These are phyloP conservation scores for Aphodius granarius DNA, from an alignment of 2,888 invertebrate species.

Conservation along the genomic window DNA sequence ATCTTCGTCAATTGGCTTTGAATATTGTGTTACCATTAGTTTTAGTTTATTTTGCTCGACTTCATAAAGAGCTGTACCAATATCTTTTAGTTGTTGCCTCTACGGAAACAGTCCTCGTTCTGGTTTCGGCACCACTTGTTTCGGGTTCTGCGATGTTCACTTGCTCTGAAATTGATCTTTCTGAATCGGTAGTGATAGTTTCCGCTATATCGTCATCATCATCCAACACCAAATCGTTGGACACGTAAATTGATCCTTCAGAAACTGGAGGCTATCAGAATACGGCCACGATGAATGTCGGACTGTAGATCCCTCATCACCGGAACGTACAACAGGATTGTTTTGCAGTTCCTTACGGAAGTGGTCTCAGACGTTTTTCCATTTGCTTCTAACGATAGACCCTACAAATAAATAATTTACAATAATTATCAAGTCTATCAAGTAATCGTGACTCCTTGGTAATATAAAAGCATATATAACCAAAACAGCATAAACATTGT, in stretches of 20 bases:
- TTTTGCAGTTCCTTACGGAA: constrained; percentile 24
- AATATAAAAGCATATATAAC: no score
- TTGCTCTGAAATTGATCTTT: not conserved
- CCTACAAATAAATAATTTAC: constrained; percentile 22
- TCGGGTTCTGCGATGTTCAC: no score
- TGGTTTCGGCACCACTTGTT: no score
- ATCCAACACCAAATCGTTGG: constrained; percentile 21
- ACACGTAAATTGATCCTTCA: constrained; percentile 33
- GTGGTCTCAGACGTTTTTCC: constrained; percentile 31
- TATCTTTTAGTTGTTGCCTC: no score
- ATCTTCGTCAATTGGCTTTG: not conserved
- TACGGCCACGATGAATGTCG: constrained; percentile 24
- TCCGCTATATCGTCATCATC: constrained; percentile 20
- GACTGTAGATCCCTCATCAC: constrained; percentile 23
- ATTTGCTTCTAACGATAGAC: constrained; percentile 23
- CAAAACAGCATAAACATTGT: no score
- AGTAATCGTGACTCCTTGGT: not conserved
- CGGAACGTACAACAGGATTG: constrained; percentile 25
- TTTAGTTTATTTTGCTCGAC: not conserved
- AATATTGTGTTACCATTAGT: not conserved
- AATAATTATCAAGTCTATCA: constrained; percentile 5
- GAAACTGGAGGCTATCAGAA: constrained; percentile 30
- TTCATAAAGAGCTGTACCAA: no score
- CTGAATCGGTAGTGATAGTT: not conserved
- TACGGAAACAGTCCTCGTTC: no score